Percentiles rank a stretch among this genome's conserved stretches.
Evolutionary conservation across 1,140 invertebrate genomes (phyloP).

Genomic region (Anoplolepis gracilipes): DNA sequence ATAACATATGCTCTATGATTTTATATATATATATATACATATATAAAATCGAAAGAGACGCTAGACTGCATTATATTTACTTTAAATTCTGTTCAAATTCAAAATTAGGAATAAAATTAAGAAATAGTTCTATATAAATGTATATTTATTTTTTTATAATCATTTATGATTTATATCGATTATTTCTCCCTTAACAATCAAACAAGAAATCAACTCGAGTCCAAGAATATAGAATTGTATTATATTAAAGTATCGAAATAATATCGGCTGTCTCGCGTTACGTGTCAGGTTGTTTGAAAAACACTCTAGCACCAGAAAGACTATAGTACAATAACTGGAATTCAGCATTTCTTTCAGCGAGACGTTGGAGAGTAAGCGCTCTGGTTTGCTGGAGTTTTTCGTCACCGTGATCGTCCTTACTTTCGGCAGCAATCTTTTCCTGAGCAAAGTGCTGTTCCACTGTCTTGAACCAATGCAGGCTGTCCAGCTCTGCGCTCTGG

Average conservation of each 20-base stretch:
- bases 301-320: conserved; percentile 96
- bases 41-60: conserved; percentile 54
- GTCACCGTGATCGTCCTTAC: conserved; percentile 87
- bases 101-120: conserved; percentile 27
- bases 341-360: conserved; percentile 94
- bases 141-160: background rate
- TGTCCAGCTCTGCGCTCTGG: conserved; percentile 94
- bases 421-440: conserved; percentile 80
- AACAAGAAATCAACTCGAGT: background rate
- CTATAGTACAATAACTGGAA: conserved; percentile 97
- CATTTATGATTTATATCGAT: background rate
- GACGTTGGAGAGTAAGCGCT: conserved; percentile 95
- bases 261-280: conserved; percentile 49
- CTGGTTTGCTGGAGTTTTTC: conserved; percentile 97
- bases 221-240: background rate
- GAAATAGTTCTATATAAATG: background rate
- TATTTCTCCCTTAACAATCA: background rate
- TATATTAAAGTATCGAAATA: background rate
- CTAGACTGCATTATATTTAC: conserved; percentile 19
- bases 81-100: conserved; percentile 1
- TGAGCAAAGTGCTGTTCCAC: conserved; percentile 90
- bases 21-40: conserved; percentile 31
- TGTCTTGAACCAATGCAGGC: conserved; percentile 98
- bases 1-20: conserved; percentile 36
- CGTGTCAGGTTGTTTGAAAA: conserved; percentile 90